phyloP scores from a whole-genome alignment of 2,888 invertebrate genomes.

The Odontothrips loti region DNA sequence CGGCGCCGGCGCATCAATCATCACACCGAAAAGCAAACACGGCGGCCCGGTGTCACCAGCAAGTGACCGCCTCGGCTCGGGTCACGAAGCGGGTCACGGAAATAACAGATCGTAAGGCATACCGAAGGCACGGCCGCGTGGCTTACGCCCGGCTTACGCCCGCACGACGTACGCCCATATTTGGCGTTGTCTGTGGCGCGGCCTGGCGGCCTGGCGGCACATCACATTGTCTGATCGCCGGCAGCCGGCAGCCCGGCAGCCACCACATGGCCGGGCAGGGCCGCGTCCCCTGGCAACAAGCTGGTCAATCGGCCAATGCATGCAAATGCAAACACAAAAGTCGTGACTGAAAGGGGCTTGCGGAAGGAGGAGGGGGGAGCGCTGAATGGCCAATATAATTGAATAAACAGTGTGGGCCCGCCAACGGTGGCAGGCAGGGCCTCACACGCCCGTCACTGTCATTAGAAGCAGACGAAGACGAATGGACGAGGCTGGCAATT shows the following conservation, averaged over 20 bases:
- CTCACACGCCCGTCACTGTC: background rate
- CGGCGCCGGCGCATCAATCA: no score
- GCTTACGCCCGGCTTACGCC: background rate
- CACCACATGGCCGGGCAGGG: background rate
- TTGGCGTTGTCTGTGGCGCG: background rate
- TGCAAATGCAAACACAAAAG: conserved; percentile 9
- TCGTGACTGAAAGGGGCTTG: background rate
- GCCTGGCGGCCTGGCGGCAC: background rate
- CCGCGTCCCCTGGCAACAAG: background rate
- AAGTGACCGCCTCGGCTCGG: no score
- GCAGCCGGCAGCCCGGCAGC: no score
- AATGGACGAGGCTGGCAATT: background rate
- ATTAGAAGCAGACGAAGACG: background rate
- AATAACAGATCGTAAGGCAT: no score
- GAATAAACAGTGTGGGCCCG: conserved; percentile 11
- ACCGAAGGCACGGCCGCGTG: background rate
- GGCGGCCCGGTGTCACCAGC: no score
- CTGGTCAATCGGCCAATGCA: background rate
- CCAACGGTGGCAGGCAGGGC: background rate
- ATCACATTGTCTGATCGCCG: background rate
- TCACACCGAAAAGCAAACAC: no score
- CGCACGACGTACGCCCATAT: background rate
- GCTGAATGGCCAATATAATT: background rate
- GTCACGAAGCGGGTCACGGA: no score
- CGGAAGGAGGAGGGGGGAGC: background rate